Evolutionary conservation across 1,140 invertebrate genomes (phyloP).

Genomic region (Zaprionus ghesquierei): DNA sequence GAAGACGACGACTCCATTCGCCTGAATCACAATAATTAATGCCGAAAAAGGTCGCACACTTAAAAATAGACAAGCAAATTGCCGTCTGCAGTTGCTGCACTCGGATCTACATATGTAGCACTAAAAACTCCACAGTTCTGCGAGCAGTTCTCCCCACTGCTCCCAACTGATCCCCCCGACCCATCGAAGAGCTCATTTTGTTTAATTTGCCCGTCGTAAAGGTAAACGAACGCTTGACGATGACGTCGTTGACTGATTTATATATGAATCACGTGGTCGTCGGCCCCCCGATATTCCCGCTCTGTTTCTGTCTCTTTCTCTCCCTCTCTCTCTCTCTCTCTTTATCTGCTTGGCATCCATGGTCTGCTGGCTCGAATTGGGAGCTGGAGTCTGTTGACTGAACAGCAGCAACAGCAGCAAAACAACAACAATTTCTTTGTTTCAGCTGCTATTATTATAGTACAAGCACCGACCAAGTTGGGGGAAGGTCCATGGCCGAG

Average conservation of each 20-base stretch:
- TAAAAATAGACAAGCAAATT: slow-evolving; percentile 70
- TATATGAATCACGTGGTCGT: slow-evolving; percentile 70
- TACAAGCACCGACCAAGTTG: background rate
- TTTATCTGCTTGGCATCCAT: background rate
- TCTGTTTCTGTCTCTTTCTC: background rate
- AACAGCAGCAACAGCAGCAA: too few relatives aligned
- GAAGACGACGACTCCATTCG: slow-evolving; percentile 36
- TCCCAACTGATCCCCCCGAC: slow-evolving; percentile 2
- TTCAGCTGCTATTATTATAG: slow-evolving; percentile 47
- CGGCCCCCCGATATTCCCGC: slow-evolving; percentile 4
- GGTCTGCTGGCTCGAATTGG: slow-evolving; percentile 19
- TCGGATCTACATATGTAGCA: slow-evolving; percentile 30
- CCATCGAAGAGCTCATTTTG: slow-evolving; percentile 52
- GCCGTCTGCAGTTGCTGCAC: slow-evolving; percentile 19
- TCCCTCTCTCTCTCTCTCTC: background rate
- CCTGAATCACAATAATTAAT: slow-evolving; percentile 59
- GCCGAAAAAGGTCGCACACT: slow-evolving; percentile 65
- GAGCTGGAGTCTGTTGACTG: slow-evolving; percentile 20
- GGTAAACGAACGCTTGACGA: slow-evolving; percentile 78
- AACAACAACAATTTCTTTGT: slow-evolving; percentile 62
- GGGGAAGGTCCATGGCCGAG: background rate
- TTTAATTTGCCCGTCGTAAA: slow-evolving; percentile 64
- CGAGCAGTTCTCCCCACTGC: background rate
- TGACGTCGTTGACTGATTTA: slow-evolving; percentile 79
- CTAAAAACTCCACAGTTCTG: background rate